phyloP scores from a whole-genome alignment of 2,888 invertebrate species.

The Lysandra bellargus region DNA sequence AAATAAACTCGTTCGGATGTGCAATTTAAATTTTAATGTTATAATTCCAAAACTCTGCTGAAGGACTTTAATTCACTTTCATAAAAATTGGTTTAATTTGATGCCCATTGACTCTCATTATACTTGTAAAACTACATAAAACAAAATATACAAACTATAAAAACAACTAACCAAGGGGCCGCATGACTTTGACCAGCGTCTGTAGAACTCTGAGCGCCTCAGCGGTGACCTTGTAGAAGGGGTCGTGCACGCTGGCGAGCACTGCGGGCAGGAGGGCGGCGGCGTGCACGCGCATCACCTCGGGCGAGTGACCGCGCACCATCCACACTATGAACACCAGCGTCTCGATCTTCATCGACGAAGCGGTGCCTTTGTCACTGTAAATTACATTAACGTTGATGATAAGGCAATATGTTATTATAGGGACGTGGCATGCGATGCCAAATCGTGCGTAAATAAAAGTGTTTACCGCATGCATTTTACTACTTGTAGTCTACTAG shows the following conservation, averaged over 20 bases:
- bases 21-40: too few relatives aligned
- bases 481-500: too few relatives aligned
- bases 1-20: too few relatives aligned
- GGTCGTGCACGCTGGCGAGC: conserved; percentile 94
- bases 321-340: conserved; percentile 94
- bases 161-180: conserved; percentile 84
- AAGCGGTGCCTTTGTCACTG: conserved; percentile 94
- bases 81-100: too few relatives aligned
- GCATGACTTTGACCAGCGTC: conserved; percentile 95
- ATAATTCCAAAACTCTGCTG: too few relatives aligned
- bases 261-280: conserved; percentile 90
- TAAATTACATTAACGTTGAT: background rate
- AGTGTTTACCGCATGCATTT: too few relatives aligned
- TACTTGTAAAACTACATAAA: background rate
- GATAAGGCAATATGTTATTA: too few relatives aligned
- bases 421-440: too few relatives aligned
- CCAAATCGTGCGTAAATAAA: too few relatives aligned
- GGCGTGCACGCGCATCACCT: conserved; percentile 90
- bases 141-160: background rate
- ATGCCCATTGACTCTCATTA: too few relatives aligned
- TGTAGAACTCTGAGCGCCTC: conserved; percentile 96
- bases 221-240: conserved; percentile 99
- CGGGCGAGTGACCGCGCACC: conserved; percentile 88
- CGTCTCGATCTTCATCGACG: conserved; percentile 99
- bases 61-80: too few relatives aligned